Evolutionary conservation across 2,113 vertebrate species (phyloP), one percentile per base, ranked within the genome.

Genomic region (Bos indicus): DNA sequence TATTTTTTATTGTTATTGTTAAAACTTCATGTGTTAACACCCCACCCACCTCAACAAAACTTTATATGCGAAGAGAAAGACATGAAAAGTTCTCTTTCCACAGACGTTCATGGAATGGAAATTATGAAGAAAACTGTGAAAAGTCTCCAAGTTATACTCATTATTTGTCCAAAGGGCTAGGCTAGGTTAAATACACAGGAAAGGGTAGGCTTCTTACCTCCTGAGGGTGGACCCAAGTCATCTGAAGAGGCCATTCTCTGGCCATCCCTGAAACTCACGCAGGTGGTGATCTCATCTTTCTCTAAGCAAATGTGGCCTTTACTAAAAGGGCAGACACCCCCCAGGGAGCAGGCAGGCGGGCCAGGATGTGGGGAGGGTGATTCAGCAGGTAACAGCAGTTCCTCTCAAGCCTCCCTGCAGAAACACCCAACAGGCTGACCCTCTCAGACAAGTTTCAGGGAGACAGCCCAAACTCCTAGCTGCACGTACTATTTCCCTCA

Each of bases 281-380:
- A 95, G 86, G 77, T 83, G 33, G 60, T 97, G 91, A 97, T 26
- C 83, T 97, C 98, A 98, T 90, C 77, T 33, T 92, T 96, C 85
- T 88, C 92, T 86, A 87, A 64, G 85, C 62, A 88, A 84, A 46
- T 81, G 91, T 93, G 95, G 78, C 89, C 62, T 74, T 17, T 36
- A 15, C 43, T 12, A 36, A 59, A 71, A 83, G 52, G 28, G 59
- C 91, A 91, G 85, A 64, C 67, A 43, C 23, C 56, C 60, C 94
- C 57, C 19, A n/a, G 52, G 19, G 30, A 87, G 60, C 43, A 62
- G 52, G 57, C 56, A 16, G 87, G 40, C 40, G 3, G 59, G 78
- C 83, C 92, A 97, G 98, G 94, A 97, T 97, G 93, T 93, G 92
- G 91, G 52, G 43, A 97, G 60, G 36, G 86, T 97, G 97, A 98